Evolutionary conservation across 2,113 vertebrate species (phyloP).

Genomic region (Tylochromis polylepis): DNA sequence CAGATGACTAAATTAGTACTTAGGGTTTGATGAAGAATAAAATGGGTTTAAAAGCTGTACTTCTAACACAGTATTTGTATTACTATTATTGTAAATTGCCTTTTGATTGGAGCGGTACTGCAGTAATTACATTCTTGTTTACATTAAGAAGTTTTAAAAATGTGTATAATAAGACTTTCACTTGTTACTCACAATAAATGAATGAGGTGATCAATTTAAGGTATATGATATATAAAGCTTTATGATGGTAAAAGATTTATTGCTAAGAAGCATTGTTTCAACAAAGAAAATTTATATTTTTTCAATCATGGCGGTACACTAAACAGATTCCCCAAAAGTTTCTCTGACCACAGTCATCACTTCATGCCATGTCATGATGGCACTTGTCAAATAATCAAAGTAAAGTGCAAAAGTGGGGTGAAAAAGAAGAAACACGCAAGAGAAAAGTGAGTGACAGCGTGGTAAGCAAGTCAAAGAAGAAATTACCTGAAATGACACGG

Average conservation of each 20-base stretch:
- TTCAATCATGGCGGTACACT: rapidly evolving
- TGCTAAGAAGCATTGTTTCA: not conserved
- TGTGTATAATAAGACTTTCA: not conserved
- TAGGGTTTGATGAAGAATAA: not conserved
- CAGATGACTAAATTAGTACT: not conserved
- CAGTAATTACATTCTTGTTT: not conserved
- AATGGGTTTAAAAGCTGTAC: not conserved
- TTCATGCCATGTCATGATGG: not conserved
- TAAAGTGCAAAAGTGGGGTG: not conserved
- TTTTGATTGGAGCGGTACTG: not conserved
- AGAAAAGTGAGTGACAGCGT: not conserved
- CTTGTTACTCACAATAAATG: not conserved
- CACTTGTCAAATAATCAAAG: not conserved
- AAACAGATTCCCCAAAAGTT: not conserved
- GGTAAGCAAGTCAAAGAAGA: not conserved
- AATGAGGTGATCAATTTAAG: not conserved
- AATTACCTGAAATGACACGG: not conserved
- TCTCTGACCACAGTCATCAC: not conserved
- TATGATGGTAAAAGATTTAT: rapidly evolving
- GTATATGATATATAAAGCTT: not conserved
- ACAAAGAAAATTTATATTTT: not conserved
- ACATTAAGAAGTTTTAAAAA: not conserved
- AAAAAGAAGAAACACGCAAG: not conserved
- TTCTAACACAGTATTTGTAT: not conserved
- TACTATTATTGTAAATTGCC: not conserved